Base-by-base conservation (phyloP, 2,797 vertebrate genomes). In the Erpetoichthys calabaricus region DNA sequence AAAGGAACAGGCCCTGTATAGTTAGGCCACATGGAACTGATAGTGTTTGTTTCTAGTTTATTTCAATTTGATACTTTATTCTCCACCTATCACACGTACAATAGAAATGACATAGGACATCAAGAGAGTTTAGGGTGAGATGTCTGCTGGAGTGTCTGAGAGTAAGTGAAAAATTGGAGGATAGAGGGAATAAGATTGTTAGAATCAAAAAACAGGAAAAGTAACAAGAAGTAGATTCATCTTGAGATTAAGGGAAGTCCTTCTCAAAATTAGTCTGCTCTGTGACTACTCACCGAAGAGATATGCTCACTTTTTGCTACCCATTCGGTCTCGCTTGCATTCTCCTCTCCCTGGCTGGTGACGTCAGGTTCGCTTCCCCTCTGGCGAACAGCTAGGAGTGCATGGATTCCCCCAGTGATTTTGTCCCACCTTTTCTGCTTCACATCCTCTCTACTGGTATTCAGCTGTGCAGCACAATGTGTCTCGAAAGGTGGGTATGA, bases 221-320 rank as follows among this genome's bases (percentile, higher is more conserved):
- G 7, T 8, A 3, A 51, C 10, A 51, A 51, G 25, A 10, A 51
- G 51, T 6, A 51, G 5, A 51, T 8, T 25, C 2, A 51, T 3
- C 5, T 8, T 25, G 25, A 10, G 49, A 6, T 8, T 8, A 51
- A 51, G 25, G 49, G 8, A 8, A 5, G 25, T 4, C 6, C 51
- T 10, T 8, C 49, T 51, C 8, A 8, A 3, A 51, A 51, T 8
- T 8, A 8, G 8, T 51, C 49, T 6, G 5, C 3, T 9, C 47
- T 44, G 44, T 58, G 53, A 54, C 8, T 50, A 3, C 41, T 59
- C 54, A 59, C 58, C 51, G 52, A 52, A 42, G 25, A 44, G 6
- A 52, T 53, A 42, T 42, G 8, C 7, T 42, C 5, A 3, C 5
- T 47, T 51, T 59, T 51, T 2, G 51, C 58, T 3, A 7, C 47